These are phyloP conservation scores for Perccottus glenii DNA, from an alignment of 2,113 vertebrate genomes.

Conservation along the genomic window DNA sequence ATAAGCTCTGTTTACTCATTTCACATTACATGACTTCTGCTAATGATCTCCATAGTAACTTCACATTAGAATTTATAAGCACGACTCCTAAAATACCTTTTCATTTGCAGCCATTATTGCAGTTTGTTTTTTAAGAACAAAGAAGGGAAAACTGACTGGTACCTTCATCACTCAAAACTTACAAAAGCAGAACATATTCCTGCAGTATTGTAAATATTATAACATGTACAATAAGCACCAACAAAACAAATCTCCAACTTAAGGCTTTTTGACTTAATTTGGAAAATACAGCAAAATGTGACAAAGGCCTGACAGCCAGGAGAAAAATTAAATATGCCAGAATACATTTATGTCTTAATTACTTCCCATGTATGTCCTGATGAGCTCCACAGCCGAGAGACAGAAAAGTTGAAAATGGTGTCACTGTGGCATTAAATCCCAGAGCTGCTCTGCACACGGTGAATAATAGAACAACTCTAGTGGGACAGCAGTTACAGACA, in stretches of 20 bases:
- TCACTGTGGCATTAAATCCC: conserved; percentile 33
- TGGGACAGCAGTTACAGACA: conserved; percentile 36
- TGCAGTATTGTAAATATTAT: conserved; percentile 25
- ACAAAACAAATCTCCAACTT: too few relatives aligned
- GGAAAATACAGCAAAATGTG: too few relatives aligned
- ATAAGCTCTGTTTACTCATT: conserved; percentile 46
- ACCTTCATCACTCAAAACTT: conserved; percentile 33
- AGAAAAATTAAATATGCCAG: background rate
- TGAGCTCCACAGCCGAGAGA: background rate
- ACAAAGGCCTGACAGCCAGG: too few relatives aligned
- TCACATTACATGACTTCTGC: conserved; percentile 24
- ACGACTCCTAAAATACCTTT: conserved; percentile 58
- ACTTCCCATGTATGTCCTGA: background rate
- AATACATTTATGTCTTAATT: background rate
- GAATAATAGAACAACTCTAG: conserved; percentile 53
- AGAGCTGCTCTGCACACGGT: conserved; percentile 33
- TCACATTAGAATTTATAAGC: conserved; percentile 43
- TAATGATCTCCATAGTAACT: conserved; percentile 57
- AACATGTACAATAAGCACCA: too few relatives aligned
- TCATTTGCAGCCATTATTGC: conserved; percentile 22
- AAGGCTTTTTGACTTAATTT: background rate
- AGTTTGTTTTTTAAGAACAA: conserved; percentile 38
- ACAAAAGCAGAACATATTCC: conserved; percentile 28
- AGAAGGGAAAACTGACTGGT: conserved; percentile 17
- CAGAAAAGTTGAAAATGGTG: conserved; percentile 32